Evolutionary conservation across 2,888 invertebrate species (phyloP).

Genomic region (Nezara viridula): DNA sequence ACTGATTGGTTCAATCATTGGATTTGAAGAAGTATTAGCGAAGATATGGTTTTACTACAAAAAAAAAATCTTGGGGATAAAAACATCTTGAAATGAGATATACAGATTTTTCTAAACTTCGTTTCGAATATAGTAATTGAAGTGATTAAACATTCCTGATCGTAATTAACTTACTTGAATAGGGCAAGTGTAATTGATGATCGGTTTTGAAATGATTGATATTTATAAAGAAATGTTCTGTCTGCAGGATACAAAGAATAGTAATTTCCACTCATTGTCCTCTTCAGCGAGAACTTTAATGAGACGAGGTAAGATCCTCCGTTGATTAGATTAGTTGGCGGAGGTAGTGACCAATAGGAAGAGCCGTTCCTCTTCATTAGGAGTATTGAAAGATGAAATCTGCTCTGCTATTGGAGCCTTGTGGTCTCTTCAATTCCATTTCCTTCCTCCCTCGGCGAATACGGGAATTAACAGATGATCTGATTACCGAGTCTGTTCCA

Average conservation of each 20-base stretch:
- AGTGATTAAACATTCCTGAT: too few species aligned
- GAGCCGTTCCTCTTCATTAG: constrained; percentile 19
- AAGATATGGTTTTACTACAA: too few species aligned
- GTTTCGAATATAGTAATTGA: too few species aligned
- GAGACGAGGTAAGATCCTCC: not conserved
- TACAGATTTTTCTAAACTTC: too few species aligned
- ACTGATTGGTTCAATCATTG: too few species aligned
- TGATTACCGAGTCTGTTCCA: constrained; percentile 40
- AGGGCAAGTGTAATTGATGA: too few species aligned
- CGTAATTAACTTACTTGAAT: too few species aligned
- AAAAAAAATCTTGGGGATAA: too few species aligned
- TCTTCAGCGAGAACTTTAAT: not conserved
- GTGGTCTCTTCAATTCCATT: constrained; percentile 35
- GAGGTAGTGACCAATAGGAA: constrained; percentile 20
- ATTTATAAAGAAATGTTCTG: not conserved
- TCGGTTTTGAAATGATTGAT: too few species aligned
- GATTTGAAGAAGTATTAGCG: too few species aligned
- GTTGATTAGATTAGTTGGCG: not conserved
- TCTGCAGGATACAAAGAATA: not conserved
- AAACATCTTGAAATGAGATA: too few species aligned
- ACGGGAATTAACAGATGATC: constrained; percentile 38
- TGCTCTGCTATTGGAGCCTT: constrained; percentile 30
- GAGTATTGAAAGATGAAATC: constrained; percentile 33
- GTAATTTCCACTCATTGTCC: not conserved
- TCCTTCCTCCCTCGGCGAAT: constrained; percentile 31